These are phyloP conservation scores for Eristalinus sepulchralis DNA, from an alignment of 2,888 invertebrate genomes.

Conservation along the genomic window DNA sequence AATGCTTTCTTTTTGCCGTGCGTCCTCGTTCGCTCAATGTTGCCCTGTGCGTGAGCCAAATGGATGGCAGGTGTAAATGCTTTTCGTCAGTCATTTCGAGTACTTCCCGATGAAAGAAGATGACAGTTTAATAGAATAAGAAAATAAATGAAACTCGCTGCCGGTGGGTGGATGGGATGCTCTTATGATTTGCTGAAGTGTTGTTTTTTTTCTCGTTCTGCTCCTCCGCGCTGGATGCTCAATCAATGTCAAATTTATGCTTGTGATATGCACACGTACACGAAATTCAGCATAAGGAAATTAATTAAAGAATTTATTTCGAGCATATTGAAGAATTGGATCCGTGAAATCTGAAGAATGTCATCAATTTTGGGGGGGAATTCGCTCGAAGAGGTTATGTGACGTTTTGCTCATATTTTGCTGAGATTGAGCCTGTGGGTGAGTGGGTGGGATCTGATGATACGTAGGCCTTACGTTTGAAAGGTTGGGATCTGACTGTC, in stretches of 20 bases:
- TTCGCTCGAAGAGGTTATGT: too few species aligned
- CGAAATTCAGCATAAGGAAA: background rate
- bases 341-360: too few species aligned
- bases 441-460: too few species aligned
- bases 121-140: conserved; percentile 32
- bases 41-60: conserved; percentile 17
- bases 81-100: conserved; percentile 28
- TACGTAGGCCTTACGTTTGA: too few species aligned
- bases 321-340: too few species aligned
- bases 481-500: too few species aligned
- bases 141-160: conserved; percentile 18
- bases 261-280: background rate
- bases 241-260: conserved; percentile 30
- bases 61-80: conserved; percentile 47
- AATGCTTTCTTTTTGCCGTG: conserved; percentile 1
- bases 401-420: too few species aligned
- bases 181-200: conserved; percentile 13
- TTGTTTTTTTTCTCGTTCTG: background rate
- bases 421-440: too few species aligned
- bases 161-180: background rate
- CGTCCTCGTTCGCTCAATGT: background rate
- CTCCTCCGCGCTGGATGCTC: conserved; percentile 11
- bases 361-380: too few species aligned
- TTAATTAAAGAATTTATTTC: background rate
- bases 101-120: conserved; percentile 28